Percentiles rank a stretch among this genome's conserved stretches.
Conservation (phyloP, 1,140 invertebrate species). For the Ruditapes philippinarum region DNA sequence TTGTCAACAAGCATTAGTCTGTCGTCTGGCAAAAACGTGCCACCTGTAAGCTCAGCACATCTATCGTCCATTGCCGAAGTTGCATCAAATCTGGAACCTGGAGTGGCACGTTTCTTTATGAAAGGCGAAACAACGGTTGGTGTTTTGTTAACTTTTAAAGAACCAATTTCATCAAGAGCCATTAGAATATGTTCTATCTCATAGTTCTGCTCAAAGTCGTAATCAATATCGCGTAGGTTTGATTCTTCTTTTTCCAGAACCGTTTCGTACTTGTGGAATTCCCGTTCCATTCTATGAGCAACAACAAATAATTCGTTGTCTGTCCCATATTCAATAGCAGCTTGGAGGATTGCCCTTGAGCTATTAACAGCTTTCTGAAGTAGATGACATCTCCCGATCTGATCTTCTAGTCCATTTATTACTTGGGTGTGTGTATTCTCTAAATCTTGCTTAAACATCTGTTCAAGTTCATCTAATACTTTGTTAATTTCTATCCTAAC, state of each 20-base stretch:
- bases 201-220: constrained; percentile 59
- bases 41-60: constrained; percentile 63
- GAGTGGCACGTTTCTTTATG: constrained; percentile 49
- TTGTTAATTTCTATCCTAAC: constrained; percentile 52
- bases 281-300: constrained; percentile 60
- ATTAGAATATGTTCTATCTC: constrained; percentile 64
- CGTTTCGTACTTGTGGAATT: constrained; percentile 62
- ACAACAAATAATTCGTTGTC: constrained; percentile 65
- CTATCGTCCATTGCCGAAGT: constrained; percentile 62
- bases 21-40: constrained; percentile 60
- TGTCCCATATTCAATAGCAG: constrained; percentile 59
- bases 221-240: constrained; percentile 44
- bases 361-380: constrained; percentile 60
- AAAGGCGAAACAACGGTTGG: constrained; percentile 58
- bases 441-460: constrained; percentile 55
- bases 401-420: constrained; percentile 48
- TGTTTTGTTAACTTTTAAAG: constrained; percentile 34
- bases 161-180: constrained; percentile 58
- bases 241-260: constrained; percentile 57
- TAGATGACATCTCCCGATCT: constrained; percentile 55
- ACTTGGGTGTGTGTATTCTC: constrained; percentile 35
- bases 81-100: constrained; percentile 37
- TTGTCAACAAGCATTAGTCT: constrained; percentile 57
- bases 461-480: constrained; percentile 50
- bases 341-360: constrained; percentile 48